Percentiles rank a stretch among this genome's conserved stretches.
These are phyloP conservation scores for Microtus oregoni DNA, from an alignment of 2,113 vertebrate genomes.

Conservation along the genomic window DNA sequence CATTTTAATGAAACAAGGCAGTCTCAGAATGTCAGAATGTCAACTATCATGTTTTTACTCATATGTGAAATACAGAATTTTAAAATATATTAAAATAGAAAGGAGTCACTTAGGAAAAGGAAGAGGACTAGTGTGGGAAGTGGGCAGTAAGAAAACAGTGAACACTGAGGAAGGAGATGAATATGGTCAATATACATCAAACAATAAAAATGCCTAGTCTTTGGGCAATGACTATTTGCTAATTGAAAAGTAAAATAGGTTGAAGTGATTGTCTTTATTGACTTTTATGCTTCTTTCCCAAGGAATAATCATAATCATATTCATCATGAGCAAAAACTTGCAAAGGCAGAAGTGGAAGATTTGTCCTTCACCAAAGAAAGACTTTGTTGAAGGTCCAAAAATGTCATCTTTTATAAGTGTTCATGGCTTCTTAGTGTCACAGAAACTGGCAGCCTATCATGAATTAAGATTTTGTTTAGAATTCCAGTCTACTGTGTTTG, in stretches of 20 bases:
- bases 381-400: conserved; percentile 89
- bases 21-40: background rate
- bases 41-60: background rate
- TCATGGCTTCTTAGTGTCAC: conserved; percentile 88
- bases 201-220: background rate
- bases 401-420: conserved; percentile 88
- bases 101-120: background rate
- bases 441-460: conserved; percentile 87
- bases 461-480: conserved; percentile 86
- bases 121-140: too few species aligned
- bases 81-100: background rate
- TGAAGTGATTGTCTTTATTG: background rate
- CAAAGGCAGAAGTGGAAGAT: conserved; percentile 91
- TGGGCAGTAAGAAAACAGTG: too few species aligned
- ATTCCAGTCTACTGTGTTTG: conserved; percentile 95
- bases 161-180: background rate
- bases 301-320: conserved; percentile 90
- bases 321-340: conserved; percentile 91
- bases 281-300: conserved; percentile 90
- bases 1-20: background rate
- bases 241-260: background rate
- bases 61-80: background rate
- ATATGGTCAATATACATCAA: background rate
- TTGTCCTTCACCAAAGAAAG: conserved; percentile 91
- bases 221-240: background rate